Base-by-base conservation (phyloP, 2,888 invertebrate species). In the Chorisops tibialis region DNA sequence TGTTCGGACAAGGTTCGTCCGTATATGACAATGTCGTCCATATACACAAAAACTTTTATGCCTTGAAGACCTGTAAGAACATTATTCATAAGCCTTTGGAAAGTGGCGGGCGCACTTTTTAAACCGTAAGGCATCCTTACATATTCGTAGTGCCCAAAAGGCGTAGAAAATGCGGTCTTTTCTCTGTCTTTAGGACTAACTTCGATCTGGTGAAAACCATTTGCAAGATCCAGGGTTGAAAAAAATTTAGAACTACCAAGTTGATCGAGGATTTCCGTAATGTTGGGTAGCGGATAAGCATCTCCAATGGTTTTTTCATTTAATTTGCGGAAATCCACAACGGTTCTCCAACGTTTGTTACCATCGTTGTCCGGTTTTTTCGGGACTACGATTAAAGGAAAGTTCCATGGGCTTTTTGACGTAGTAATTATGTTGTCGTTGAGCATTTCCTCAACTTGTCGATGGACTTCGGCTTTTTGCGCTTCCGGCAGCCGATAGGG, bases 341-440 rank as follows among this genome's bases (percentile, higher is more conserved):
- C 75, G 22, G 75, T 63, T 39, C 72, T 56, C 70, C 68, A 74
- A 66, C 70, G 70, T 16, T 61, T 61, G 58, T 70, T 64, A 3
- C 72, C 70, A 2, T 65, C 63, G 4, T 69, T 52, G 52, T 72
- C 72, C 14, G 50, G 16, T 67, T 75, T 75, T 62, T 75, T 75
- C 0, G 73, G 71, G 4, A 68, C n/a, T n/a, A n/a, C n/a, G n/a
- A n/a, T n/a, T n/a, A n/a, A n/a, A n/a, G n/a, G n/a, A n/a, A n/a
- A n/a, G n/a, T n/a, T n/a, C n/a, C n/a, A n/a, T n/a, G n/a, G n/a
- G n/a, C n/a, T n/a, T n/a, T n/a, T n/a, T n/a, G 68, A 68, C 6
- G 67, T 68, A 51, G 52, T 43, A 12, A 74, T 73, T 3, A 74
- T 72, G 1, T 61, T 62, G 58, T 72, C 52, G 9, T 66, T 22